Evolutionary conservation across 2,797 vertebrate genomes (phyloP), one percentile per base, ranked within the genome.

Genomic region (Urocyon cinereoargenteus): DNA sequence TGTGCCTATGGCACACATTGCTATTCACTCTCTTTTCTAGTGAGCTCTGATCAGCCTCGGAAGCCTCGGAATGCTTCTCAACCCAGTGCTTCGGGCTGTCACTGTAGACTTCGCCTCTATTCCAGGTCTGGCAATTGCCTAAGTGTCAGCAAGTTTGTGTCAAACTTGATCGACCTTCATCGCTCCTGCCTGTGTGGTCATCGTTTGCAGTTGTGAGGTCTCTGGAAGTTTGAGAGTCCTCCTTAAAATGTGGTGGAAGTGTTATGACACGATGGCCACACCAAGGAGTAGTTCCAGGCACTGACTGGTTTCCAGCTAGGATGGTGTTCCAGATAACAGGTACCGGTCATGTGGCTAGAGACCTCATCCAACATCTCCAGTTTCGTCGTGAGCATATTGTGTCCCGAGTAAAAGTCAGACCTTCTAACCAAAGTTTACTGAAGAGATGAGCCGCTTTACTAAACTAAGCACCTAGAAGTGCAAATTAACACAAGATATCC

Each of bases 401-500:
- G 14, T 75, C n/a, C 53, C 75, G 5, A 73, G 16, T 31, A 28
- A 77, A 90, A 81, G 22, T 85, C 72, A 45, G 40, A 96, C 34
- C 57, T 75, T 34, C 16, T 18, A 55, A n/a, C 45, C 45, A 21
- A 81, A 26, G 16, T 81, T 79, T 66, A 73, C 45, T 21, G 18
- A 95, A 26, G 13, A 72, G 28, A 53, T 51, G 51, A 93, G n/a
- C 55, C 86, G 59, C 66, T 19, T 88, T 34, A 73, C 24, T 62
- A 77, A 81, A 73, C 24, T 62, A 77, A 81, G 24, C n/a, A 86
- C 62, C 93, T 3, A n/a, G 68, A 86, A 96, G 61, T 82, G 26
- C 77, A 84, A 93, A 61, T 64, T 57, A 91, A 72, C 45, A 66
- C 10, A 45, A 95, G 53, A 66, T 28, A 19, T 13, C 45, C 13